Evolutionary conservation across 2,888 invertebrate species (phyloP).

Genomic region (Drosophila yooni): DNA sequence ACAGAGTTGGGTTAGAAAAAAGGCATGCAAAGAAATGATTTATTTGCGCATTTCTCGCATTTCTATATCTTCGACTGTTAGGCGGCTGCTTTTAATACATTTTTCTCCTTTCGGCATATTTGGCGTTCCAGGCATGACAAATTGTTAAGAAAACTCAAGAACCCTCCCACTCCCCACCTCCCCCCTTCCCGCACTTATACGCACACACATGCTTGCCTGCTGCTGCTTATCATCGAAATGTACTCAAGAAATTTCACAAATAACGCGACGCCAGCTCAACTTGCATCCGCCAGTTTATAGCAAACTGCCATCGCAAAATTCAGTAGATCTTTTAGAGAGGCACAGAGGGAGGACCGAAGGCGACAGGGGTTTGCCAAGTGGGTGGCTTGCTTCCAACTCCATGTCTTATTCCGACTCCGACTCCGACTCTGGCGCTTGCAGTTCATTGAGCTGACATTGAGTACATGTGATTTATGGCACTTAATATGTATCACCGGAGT

Average conservation of each 20-base stretch:
- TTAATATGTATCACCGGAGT: slow-evolving; percentile 21
- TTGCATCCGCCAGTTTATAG: slow-evolving; percentile 44
- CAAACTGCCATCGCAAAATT: slow-evolving; percentile 19
- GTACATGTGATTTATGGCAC: slow-evolving; percentile 77
- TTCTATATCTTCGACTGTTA: slow-evolving; percentile 63
- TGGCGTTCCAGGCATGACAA: slow-evolving; percentile 81
- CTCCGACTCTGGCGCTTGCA: slow-evolving; percentile 53
- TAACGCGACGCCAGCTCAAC: slow-evolving; percentile 72
- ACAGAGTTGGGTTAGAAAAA: slow-evolving; percentile 43
- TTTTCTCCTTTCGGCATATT: slow-evolving; percentile 79
- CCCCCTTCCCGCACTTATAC: not conserved
- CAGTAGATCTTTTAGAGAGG: not conserved
- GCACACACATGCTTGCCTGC: slow-evolving; percentile 40
- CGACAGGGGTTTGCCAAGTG: not conserved
- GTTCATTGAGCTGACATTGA: slow-evolving; percentile 80
- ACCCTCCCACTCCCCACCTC: not conserved
- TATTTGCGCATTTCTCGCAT: slow-evolving; percentile 81
- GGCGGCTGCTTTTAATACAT: slow-evolving; percentile 77
- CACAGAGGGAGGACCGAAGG: not conserved
- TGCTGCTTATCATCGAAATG: slow-evolving; percentile 76
- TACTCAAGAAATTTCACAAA: slow-evolving; percentile 78
- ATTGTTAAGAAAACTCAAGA: slow-evolving; percentile 76
- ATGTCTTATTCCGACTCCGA: not conserved
- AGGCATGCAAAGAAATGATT: slow-evolving; percentile 81
- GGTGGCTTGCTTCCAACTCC: slow-evolving; percentile 8